phyloP scores from a whole-genome alignment of 2,888 invertebrate species.

The Chymomyza fuscimana region DNA sequence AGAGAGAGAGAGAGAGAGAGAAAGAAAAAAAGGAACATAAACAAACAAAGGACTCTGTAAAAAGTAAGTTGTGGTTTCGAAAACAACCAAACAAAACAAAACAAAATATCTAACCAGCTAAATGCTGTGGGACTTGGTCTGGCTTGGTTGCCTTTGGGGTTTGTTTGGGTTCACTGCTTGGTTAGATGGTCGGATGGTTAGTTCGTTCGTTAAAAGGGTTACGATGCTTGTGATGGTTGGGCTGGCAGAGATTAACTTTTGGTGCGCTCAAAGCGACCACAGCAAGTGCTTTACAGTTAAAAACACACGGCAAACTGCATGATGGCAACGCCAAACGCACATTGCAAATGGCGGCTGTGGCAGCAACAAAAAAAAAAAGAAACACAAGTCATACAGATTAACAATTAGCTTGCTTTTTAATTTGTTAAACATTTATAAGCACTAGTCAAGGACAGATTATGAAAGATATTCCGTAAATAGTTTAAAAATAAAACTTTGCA shows the following conservation, averaged over 20 bases:
- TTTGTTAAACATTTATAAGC: constrained; percentile 68
- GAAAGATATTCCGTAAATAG: background rate
- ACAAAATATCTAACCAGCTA: constrained; percentile 52
- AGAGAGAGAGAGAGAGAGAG: too few relatives aligned
- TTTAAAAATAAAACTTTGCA: background rate
- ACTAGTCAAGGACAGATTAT: background rate
- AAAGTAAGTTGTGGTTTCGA: constrained; percentile 66
- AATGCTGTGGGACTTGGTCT: constrained; percentile 11
- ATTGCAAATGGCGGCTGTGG: constrained; percentile 23
- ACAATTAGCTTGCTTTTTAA: constrained; percentile 67
- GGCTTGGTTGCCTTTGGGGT: background rate
- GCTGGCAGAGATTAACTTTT: constrained; percentile 70
- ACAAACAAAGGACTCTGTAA: constrained; percentile 59
- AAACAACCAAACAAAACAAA: constrained; percentile 28
- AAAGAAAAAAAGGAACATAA: constrained; percentile 28
- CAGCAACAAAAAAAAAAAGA: constrained; percentile 26
- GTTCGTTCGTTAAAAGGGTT: background rate
- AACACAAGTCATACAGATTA: constrained; percentile 70
- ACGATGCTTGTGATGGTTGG: constrained; percentile 2
- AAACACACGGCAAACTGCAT: constrained; percentile 43
- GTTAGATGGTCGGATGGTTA: background rate
- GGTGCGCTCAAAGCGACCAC: constrained; percentile 73
- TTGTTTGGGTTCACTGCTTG: background rate
- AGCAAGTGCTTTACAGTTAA: constrained; percentile 73
- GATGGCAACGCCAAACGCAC: background rate